Evolutionary conservation across 2,797 vertebrate genomes (phyloP), one percentile per base, ranked within the genome.

Genomic region (Muraenolepis orangiensis): DNA sequence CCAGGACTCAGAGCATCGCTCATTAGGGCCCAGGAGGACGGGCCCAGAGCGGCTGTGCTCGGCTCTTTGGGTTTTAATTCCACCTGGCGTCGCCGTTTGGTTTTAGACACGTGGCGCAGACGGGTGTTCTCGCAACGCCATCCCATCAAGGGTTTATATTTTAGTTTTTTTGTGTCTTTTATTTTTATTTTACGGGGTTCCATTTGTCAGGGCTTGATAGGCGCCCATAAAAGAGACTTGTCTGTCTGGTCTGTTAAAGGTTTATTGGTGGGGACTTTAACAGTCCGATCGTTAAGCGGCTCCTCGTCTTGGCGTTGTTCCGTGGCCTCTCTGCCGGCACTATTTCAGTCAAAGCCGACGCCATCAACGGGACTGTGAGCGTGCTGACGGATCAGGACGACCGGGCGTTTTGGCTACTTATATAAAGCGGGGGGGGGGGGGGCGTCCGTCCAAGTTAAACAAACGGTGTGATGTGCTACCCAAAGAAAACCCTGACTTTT

Each of bases 341-440:
- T 81, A 77, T 84, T 87, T 81, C 34, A 69, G 74, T 74, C 16
- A 38, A n/a, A n/a, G n/a, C n/a, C n/a, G n/a, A n/a, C 34, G 42
- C 26, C 5, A 10, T 23, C 34, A 77, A 72, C 71, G 66, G 78
- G 73, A 70, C 78, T 75, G 78, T 36, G 71, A 78, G 80, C 67
- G 75, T 1, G 73, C 66, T 46, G 76, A 87, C 69, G n/a, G 83
- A 79, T 76, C 78, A 61, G 36, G 78, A 78, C 10, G 87, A 30
- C 85, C 76, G n/a, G n/a, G n/a, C n/a, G 85, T 84, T 86, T 77
- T 34, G 80, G 64, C 69, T 32, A n/a, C n/a, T 57, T n/a, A 57
- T n/a, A 14, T 8, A 57, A 6, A 7, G 51, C 4, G 20, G 8
- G 51, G 20, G 2, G 4, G 16, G 42, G n/a, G n/a, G n/a, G n/a